These are phyloP conservation scores for Amphiprion clarkii DNA, from an alignment of 2,797 vertebrate species.

Conservation along the genomic window DNA sequence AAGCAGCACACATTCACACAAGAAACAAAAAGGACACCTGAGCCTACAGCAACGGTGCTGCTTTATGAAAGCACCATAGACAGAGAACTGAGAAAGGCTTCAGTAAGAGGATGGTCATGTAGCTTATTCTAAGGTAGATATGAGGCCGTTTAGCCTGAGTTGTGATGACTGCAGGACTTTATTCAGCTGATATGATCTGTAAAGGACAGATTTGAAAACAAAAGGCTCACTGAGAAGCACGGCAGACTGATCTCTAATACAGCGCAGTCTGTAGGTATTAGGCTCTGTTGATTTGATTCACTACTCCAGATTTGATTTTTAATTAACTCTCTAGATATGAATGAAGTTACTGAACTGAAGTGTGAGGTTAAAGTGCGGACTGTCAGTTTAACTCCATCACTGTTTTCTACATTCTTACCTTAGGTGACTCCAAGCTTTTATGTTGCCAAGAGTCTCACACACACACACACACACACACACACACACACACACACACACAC, in stretches of 20 bases:
- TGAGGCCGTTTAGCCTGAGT: constrained; percentile 5
- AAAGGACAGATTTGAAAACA: constrained; percentile 9
- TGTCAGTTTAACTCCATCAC: constrained; percentile 4
- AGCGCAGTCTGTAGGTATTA: constrained; percentile 5
- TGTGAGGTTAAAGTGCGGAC: constrained; percentile 1
- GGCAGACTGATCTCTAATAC: constrained; percentile 4
- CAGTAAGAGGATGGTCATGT: not conserved
- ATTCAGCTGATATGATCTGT: not conserved
- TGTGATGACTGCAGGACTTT: constrained; percentile 14
- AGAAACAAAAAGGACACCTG: constrained; percentile 32
- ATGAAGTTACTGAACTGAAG: constrained; percentile 8
- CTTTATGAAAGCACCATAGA: not conserved
- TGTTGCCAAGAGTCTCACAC: not conserved
- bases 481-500: no score
- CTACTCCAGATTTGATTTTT: not conserved
- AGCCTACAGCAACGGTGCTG: constrained; percentile 6
- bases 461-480: no score
- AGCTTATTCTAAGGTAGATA: not conserved
- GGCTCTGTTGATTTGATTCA: not conserved
- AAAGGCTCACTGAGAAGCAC: constrained; percentile 2
- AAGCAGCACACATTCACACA: constrained; percentile 16
- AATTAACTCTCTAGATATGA: constrained; percentile 4
- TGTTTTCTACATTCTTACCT: not conserved
- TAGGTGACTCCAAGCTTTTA: not conserved
- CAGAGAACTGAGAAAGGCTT: not conserved